Conservation (phyloP, 2,888 invertebrate species). For the Acanthosoma haemorrhoidale region DNA sequence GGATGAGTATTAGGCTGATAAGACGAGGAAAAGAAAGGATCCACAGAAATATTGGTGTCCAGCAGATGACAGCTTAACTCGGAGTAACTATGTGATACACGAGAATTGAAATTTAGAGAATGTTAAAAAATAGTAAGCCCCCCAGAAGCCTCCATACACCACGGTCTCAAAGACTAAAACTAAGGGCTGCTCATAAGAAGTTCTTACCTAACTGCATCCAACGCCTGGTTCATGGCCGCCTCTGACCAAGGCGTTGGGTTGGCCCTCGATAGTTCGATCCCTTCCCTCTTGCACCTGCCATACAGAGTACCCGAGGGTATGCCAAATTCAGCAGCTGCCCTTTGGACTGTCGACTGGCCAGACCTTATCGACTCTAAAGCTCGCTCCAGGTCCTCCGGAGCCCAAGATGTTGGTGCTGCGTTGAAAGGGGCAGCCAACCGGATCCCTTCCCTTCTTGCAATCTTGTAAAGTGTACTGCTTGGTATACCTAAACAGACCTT, state of each 20-base stretch:
- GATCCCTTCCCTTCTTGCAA: constrained; percentile 83
- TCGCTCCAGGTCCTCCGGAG: constrained; percentile 73
- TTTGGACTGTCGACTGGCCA: constrained; percentile 61
- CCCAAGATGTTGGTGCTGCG: constrained; percentile 84
- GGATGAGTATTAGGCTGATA: too few relatives aligned
- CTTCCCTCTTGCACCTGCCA: constrained; percentile 82
- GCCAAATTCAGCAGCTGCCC: constrained; percentile 78
- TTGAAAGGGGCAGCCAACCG: constrained; percentile 84
- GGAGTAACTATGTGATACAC: too few relatives aligned
- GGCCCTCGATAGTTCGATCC: constrained; percentile 79
- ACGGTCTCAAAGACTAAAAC: too few relatives aligned
- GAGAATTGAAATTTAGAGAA: too few relatives aligned
- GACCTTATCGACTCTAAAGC: constrained; percentile 76
- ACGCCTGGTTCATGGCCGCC: constrained; percentile 83
- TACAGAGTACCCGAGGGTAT: constrained; percentile 85
- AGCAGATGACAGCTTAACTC: too few relatives aligned
- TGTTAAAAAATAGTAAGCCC: too few relatives aligned
- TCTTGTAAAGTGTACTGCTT: constrained; percentile 86
- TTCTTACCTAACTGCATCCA: constrained; percentile 79
- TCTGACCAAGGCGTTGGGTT: constrained; percentile 94
- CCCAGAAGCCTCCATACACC: too few relatives aligned
- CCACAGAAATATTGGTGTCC: too few relatives aligned
- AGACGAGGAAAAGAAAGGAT: too few relatives aligned
- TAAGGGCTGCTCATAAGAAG: too few relatives aligned
- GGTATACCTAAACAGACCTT: constrained; percentile 60